A percentile compares a stretch with the other conserved stretches of the same genome.
Evolutionary conservation across 2,113 vertebrate species (phyloP).

Genomic region (Chamaetylas fuelleborni): DNA sequence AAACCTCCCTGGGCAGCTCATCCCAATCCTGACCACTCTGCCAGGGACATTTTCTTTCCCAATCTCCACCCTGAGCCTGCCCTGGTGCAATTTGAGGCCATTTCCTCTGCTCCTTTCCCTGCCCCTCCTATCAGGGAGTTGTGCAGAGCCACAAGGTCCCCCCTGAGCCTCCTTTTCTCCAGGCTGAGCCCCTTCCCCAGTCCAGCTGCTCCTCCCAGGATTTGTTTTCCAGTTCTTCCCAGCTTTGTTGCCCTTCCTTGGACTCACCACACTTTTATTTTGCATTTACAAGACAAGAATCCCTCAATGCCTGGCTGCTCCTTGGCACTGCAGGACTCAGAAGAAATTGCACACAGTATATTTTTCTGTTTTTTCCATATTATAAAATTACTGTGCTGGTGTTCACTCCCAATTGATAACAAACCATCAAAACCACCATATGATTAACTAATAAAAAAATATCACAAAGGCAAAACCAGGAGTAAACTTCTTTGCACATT

Average conservation of each 20-base stretch:
- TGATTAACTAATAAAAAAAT: not conserved
- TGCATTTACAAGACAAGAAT: not conserved
- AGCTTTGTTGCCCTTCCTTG: accelerated
- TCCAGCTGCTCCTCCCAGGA: not conserved
- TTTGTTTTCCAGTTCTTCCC: not conserved
- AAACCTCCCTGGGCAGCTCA: too few relatives aligned
- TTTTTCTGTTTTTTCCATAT: not conserved
- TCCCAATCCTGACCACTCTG: too few relatives aligned
- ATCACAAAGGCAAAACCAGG: not conserved
- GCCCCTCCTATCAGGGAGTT: too few relatives aligned
- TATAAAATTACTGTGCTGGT: not conserved
- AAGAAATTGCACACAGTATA: not conserved
- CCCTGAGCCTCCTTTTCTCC: not conserved
- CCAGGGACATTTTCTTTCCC: too few relatives aligned
- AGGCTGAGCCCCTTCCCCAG: not conserved
- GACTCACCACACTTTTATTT: not conserved
- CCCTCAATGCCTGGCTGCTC: not conserved
- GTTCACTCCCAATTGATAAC: not conserved
- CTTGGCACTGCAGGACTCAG: not conserved
- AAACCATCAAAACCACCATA: not conserved
- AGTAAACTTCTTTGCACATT: not conserved
- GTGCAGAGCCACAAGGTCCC: too few relatives aligned
- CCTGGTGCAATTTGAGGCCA: too few relatives aligned
- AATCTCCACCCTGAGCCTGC: too few relatives aligned
- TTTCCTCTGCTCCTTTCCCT: too few relatives aligned